Evolutionary conservation across 2,113 vertebrate genomes (phyloP).

Genomic region (Neogale vison): DNA sequence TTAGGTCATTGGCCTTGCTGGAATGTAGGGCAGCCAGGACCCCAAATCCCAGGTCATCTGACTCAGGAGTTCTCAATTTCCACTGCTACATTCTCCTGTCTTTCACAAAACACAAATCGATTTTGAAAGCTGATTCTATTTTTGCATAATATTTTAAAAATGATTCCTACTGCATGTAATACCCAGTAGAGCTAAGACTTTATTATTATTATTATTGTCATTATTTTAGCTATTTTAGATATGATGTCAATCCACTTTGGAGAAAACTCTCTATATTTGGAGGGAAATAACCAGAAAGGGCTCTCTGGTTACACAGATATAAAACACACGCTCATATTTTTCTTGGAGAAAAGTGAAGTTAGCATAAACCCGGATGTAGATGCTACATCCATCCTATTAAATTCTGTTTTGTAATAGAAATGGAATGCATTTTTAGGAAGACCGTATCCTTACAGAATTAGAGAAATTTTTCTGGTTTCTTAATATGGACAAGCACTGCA

Average conservation of each 20-base stretch:
- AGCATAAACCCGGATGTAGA: constrained; percentile 54
- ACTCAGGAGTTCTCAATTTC: background rate
- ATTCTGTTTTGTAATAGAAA: constrained; percentile 64
- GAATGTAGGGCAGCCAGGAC: background rate
- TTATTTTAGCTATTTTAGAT: constrained; percentile 41
- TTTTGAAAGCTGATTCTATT: background rate
- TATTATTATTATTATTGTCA: background rate
- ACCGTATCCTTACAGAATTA: constrained; percentile 36
- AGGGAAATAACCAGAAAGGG: background rate
- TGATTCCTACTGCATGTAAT: background rate
- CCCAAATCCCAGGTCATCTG: background rate
- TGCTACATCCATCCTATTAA: constrained; percentile 38
- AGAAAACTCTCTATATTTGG: constrained; percentile 41
- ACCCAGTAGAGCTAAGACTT: background rate
- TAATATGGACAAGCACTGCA: background rate
- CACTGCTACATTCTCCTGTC: background rate
- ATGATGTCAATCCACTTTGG: background rate
- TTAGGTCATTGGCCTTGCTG: background rate
- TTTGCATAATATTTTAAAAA: background rate
- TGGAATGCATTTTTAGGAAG: constrained; percentile 65
- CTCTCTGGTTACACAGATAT: constrained; percentile 48
- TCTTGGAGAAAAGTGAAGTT: constrained; percentile 60
- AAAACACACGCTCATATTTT: constrained; percentile 66
- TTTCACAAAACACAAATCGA: constrained; percentile 29
- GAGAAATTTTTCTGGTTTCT: background rate